These are phyloP conservation scores for Pedetes capensis DNA, from an alignment of 2,113 vertebrate genomes.

Conservation along the genomic window DNA sequence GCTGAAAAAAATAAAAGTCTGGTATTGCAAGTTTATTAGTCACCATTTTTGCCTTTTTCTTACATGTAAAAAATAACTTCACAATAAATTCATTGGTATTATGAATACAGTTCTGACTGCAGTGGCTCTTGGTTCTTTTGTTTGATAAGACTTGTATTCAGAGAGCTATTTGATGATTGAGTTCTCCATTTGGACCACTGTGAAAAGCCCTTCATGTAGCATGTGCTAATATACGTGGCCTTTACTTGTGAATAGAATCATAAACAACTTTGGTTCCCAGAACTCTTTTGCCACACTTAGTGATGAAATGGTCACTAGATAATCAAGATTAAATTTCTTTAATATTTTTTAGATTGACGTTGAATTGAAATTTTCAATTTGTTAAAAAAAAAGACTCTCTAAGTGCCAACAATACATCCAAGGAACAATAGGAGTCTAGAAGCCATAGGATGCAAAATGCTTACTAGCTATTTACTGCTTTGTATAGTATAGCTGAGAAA, in stretches of 20 bases:
- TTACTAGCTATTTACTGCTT: background rate
- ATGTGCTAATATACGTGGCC: background rate
- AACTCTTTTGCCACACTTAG: background rate
- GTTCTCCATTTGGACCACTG: background rate
- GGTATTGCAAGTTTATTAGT: background rate
- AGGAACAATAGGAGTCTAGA: background rate
- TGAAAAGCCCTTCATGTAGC: slow-evolving; percentile 2
- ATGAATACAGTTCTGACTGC: background rate
- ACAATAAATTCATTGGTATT: background rate
- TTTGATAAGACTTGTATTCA: background rate
- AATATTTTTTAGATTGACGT: background rate
- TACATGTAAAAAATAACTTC: background rate
- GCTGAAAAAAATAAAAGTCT: slow-evolving; percentile 16
- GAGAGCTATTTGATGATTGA: slow-evolving; percentile 37
- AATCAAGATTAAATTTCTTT: slow-evolving; percentile 9
- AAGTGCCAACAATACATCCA: background rate
- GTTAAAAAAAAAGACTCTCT: background rate
- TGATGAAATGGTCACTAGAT: slow-evolving; percentile 18
- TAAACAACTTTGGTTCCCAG: slow-evolving; percentile 18
- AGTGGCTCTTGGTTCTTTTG: background rate
- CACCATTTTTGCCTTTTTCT: slow-evolving; percentile 2
- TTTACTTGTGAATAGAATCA: slow-evolving; percentile 47
- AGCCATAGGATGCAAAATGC: background rate
- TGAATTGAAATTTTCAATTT: background rate
- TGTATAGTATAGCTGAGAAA: background rate